These are phyloP conservation scores for Mactra quadrangularis DNA, from an alignment of 1,140 invertebrate genomes.

Conservation along the genomic window DNA sequence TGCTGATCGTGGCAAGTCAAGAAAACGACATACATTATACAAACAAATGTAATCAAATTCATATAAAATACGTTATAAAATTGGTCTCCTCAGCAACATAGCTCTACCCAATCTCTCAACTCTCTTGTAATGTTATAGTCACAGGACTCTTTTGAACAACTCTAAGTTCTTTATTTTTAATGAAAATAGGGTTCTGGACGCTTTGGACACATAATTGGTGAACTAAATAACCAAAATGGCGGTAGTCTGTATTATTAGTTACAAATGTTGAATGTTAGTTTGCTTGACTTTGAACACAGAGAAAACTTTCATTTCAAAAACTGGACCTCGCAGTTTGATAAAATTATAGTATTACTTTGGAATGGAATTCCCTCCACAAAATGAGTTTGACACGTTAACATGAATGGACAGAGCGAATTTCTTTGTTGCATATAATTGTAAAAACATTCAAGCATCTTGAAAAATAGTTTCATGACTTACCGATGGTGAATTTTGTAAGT, in stretches of 20 bases:
- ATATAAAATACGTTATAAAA: slow-evolving; percentile 31
- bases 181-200: background rate
- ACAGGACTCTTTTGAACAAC: no score
- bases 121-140: no score
- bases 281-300: no score
- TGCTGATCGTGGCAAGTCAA: slow-evolving; percentile 41
- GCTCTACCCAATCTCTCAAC: no score
- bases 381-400: slow-evolving; percentile 7
- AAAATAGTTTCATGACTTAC: slow-evolving; percentile 83
- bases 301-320: no score
- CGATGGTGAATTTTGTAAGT: slow-evolving; percentile 86
- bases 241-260: slow-evolving; percentile 49
- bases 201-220: slow-evolving; percentile 16
- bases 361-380: slow-evolving; percentile 28
- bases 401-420: slow-evolving; percentile 22
- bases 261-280: slow-evolving; percentile 6
- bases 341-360: background rate
- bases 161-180: no score
- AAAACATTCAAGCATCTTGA: slow-evolving; percentile 32
- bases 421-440: slow-evolving; percentile 20
- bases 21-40: slow-evolving; percentile 52
- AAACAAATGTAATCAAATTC: slow-evolving; percentile 46
- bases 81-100: background rate
- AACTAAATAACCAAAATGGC: slow-evolving; percentile 61
- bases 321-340: no score